These are phyloP conservation scores for Grus americana DNA, from an alignment of 2,113 vertebrate genomes.

Conservation along the genomic window DNA sequence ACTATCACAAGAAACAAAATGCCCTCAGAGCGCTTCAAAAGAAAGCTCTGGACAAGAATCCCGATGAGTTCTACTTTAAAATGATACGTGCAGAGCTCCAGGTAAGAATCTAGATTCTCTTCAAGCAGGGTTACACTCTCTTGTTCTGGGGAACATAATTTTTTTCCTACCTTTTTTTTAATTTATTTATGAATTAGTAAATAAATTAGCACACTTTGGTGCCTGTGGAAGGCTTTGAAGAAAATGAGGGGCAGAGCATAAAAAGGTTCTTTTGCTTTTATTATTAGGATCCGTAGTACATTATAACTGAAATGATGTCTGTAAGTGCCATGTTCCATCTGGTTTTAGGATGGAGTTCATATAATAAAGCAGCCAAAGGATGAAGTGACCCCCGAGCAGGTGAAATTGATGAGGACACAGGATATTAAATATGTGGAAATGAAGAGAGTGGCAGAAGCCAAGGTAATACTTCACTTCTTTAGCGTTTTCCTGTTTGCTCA, in stretches of 20 bases:
- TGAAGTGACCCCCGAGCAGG: slow-evolving; percentile 87
- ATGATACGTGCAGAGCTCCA: slow-evolving; percentile 87
- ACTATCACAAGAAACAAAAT: slow-evolving; percentile 91
- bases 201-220: not conserved
- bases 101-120: slow-evolving; percentile 56
- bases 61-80: slow-evolving; percentile 96
- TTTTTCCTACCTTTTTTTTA: not conserved
- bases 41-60: slow-evolving; percentile 94
- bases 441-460: slow-evolving; percentile 91
- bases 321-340: not conserved
- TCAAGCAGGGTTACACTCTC: not conserved
- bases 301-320: too few relatives aligned
- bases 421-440: slow-evolving; percentile 95
- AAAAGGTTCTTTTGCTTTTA: not conserved
- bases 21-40: slow-evolving; percentile 86
- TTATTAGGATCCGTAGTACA: not conserved
- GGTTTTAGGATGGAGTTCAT: slow-evolving; percentile 89
- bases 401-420: slow-evolving; percentile 92
- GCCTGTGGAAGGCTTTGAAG: not conserved
- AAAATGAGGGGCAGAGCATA: not conserved
- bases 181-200: not conserved
- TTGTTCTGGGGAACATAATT: not conserved
- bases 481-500: not conserved
- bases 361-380: slow-evolving; percentile 75
- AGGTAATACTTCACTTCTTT: slow-evolving; percentile 68